phyloP scores from a whole-genome alignment of 1,140 invertebrate species.

The Chelonus insularis region DNA sequence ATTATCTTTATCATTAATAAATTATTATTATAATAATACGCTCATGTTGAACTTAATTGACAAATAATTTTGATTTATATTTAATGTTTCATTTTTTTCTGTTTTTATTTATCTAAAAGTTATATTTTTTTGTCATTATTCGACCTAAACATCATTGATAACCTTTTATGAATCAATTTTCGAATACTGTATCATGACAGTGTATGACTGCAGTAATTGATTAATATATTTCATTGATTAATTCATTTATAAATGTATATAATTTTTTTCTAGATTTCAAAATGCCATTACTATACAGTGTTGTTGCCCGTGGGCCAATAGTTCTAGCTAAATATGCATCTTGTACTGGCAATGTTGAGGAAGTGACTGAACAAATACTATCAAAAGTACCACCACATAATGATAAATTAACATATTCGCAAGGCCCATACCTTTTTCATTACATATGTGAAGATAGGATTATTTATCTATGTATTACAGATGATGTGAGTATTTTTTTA shows the following conservation, averaged over 20 bases:
- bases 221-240: no score
- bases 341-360: slow-evolving; percentile 90
- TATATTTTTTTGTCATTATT: no score
- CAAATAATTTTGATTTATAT: no score
- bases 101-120: no score
- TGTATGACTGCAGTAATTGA: no score
- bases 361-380: slow-evolving; percentile 90
- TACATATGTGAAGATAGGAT: slow-evolving; percentile 86
- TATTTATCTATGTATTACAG: slow-evolving; percentile 92
- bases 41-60: no score
- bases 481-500: slow-evolving; percentile 77
- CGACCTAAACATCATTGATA: no score
- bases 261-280: background rate
- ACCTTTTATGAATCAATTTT: no score
- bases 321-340: slow-evolving; percentile 87
- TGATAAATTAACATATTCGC: slow-evolving; percentile 89
- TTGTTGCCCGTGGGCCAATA: slow-evolving; percentile 83
- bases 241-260: background rate
- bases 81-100: no score
- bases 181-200: no score
- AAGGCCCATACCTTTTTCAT: slow-evolving; percentile 90
- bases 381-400: slow-evolving; percentile 81
- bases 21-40: no score
- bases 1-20: no score
- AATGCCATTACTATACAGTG: slow-evolving; percentile 89